Evolutionary conservation across 1,140 invertebrate genomes (phyloP), one percentile per base, ranked within the genome.

Genomic region (Tachypleus tridentatus): DNA sequence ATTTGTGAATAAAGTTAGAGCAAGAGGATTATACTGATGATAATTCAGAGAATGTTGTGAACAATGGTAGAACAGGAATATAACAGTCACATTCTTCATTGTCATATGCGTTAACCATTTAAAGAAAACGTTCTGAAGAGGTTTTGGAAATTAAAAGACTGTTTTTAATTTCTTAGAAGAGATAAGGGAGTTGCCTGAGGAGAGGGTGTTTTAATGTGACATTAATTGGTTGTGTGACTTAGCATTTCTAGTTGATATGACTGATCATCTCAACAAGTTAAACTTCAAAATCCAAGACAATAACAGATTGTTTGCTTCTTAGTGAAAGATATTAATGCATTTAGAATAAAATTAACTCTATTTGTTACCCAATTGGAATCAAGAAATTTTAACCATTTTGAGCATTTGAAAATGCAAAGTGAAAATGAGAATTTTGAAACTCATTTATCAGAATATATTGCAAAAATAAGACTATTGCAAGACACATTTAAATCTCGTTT

Each of bases 231-330:
- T 29, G 29, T 29, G 29, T 29, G 29, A 29, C 29, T 29, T 61
- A 53, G 4, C 11, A 61, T 2, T 50, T 29, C 52, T 29, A 5
- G 54, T 47, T 60, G 48, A 11, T 9, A 49, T 60, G 51, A 11
- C 54, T 61, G 29, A n/a, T 53, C 29, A 54, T 4, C 60, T 61
- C 54, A 61, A 61, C 54, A 61, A 61, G 54, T 61, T 29, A 29
- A 62, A 9, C 51, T 53, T 62, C 29, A 54, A 7, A 29, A 29
- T 29, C 29, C 29, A 29, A 29, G 29, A 2, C 29, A 29, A 29
- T 2, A 29, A 29, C 29, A 29, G 29, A 29, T 29, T 29, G 29
- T 2, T 0, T 29, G 0, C 29, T 29, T 29, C 29, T 29, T 29
- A 29, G 29, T 29, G 29, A 29, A 29, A 1, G 29, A 29, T 29